Percentiles rank a stretch among this genome's conserved stretches.
These are phyloP conservation scores for Malthinus flaveolus DNA, from an alignment of 2,888 invertebrate genomes.

Conservation along the genomic window DNA sequence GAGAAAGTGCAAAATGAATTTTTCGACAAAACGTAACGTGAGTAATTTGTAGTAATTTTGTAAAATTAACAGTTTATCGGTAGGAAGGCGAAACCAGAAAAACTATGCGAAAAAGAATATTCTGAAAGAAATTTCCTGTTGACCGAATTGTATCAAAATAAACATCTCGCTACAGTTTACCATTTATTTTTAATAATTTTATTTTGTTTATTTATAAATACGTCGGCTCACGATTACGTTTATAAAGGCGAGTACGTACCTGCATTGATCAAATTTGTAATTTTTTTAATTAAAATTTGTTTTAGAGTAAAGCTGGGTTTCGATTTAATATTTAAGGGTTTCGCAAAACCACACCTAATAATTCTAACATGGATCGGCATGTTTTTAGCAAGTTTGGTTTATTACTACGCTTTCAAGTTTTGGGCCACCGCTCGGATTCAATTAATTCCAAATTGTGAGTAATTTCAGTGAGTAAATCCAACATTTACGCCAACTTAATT, in stretches of 20 bases:
- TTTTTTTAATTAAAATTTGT: too few relatives aligned
- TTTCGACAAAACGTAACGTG: too few relatives aligned
- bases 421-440: conserved; percentile 55
- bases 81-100: too few relatives aligned
- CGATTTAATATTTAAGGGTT: conserved; percentile 60
- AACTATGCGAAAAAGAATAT: conserved; percentile 60
- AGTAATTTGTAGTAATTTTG: too few relatives aligned
- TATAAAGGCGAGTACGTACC: too few relatives aligned
- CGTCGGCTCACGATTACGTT: too few relatives aligned
- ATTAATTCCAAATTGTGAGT: conserved; percentile 48
- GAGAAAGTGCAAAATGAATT: too few relatives aligned
- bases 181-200: conserved; percentile 82
- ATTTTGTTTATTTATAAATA: conserved; percentile 68
- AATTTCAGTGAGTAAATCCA: background rate
- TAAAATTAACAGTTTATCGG: too few relatives aligned
- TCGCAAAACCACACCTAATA: conserved; percentile 63
- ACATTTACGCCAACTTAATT: too few relatives aligned
- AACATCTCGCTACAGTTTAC: conserved; percentile 81
- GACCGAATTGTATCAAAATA: conserved; percentile 74
- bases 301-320: conserved; percentile 61
- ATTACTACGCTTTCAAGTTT: conserved; percentile 54
- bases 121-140: conserved; percentile 75
- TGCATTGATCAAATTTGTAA: too few relatives aligned
- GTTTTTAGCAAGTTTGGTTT: conserved; percentile 52
- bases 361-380: conserved; percentile 60